These are phyloP conservation scores for Andrena dorsata DNA, from an alignment of 2,888 invertebrate genomes.

Conservation along the genomic window DNA sequence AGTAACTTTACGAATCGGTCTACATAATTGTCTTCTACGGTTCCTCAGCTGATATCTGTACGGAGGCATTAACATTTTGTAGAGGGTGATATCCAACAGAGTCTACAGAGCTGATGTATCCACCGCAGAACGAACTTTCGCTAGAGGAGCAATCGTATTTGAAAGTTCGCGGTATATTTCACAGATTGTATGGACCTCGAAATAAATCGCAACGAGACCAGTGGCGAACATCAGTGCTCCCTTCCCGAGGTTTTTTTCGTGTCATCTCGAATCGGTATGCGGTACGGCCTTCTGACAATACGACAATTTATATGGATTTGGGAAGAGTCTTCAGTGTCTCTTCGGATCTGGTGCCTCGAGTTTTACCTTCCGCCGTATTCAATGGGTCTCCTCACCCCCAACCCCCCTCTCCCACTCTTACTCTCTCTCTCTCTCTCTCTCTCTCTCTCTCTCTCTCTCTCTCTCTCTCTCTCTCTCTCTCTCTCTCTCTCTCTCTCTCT, in stretches of 20 bases:
- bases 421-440: constrained; percentile 38
- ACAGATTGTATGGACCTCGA: constrained; percentile 35
- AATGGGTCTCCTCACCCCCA: constrained; percentile 74
- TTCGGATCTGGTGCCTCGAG: constrained; percentile 80
- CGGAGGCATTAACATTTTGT: too few species aligned
- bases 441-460: constrained; percentile 50
- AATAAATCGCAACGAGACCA: constrained; percentile 29
- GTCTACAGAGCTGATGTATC: too few species aligned
- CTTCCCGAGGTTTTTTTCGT: constrained; percentile 74
- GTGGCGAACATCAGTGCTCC: constrained; percentile 64
- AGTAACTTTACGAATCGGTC: too few species aligned
- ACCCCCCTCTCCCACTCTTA: constrained; percentile 18
- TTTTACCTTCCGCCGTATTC: constrained; percentile 82
- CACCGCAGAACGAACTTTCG: background rate
- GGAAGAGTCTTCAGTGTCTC: constrained; percentile 79
- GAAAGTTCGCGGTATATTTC: background rate
- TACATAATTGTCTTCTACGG: too few species aligned
- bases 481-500: constrained; percentile 23
- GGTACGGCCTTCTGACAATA: constrained; percentile 79
- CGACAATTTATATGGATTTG: constrained; percentile 84
- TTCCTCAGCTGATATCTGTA: too few species aligned
- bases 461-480: too few species aligned
- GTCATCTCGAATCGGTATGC: constrained; percentile 81
- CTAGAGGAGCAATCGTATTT: background rate
- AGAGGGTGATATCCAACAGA: too few species aligned